Evolutionary conservation across 2,888 invertebrate genomes (phyloP), one percentile per base, ranked within the genome.

Genomic region (Caradrina kadenii): DNA sequence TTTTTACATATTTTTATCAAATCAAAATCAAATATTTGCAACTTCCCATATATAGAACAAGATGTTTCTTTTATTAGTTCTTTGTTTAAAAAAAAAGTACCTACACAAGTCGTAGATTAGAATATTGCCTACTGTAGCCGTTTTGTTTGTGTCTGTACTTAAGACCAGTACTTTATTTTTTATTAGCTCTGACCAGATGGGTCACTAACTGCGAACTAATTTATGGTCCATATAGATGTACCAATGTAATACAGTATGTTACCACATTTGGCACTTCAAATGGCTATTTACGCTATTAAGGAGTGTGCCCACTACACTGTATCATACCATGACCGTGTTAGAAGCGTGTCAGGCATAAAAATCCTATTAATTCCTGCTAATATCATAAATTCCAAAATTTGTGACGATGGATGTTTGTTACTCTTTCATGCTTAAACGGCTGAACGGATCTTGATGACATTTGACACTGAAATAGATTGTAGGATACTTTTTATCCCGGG

Each of bases 101-200:
- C 15, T 13, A 13, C 19, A 19, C 39, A 48, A 5, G 0, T 49
- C 13, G 13, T 42, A 19, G 10, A 31, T 11, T 19, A 19, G 19
- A 68, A 49, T 26, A 54, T 19, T 5, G 13, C 19, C 0, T 39
- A 10, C 22, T 11, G 42, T 39, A 26, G 48, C 69, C 58, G 42
- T 66, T 76, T 64, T 64, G 77, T 72, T 35, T 26, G 42, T 56
- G 73, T 49, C 73, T 72, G 77, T 83, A 84, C 83, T 73, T 56
- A 62, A 74, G 83, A 83, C 83, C 81, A 83, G 81, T 81, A 83
- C 83, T 86, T 80, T 50, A 79, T 81, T 83, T 84, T 87, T 88
- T 86, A 86, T 86, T 76, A 77, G 72, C 71, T 83, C 83, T 89
- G 88, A 85, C 88, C 89, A 89, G 86, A 88, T 89, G 88, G 87